Base-by-base conservation (phyloP, 2,113 vertebrate genomes). In the Panthera uncia region DNA sequence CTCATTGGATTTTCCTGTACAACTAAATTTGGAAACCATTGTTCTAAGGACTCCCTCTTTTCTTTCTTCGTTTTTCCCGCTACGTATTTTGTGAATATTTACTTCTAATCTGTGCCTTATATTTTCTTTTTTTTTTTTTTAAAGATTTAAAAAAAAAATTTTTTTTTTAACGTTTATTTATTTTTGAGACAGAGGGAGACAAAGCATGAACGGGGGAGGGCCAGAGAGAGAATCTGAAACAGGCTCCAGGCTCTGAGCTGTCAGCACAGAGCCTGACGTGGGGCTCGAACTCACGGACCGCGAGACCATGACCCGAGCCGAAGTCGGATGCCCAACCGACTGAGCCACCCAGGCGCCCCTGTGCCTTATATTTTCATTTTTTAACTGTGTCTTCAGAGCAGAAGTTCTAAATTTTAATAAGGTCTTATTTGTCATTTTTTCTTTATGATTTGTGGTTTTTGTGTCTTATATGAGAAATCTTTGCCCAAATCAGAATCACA, bases 101-200 rank as follows among this genome's bases (percentile, higher is more conserved):
- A 84, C 23, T 88, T 16, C 9, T 45, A 45, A 11, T 95, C 21
- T 85, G 19, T 87, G n/a, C 95, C 19, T 55, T 68, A 4, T 57
- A 27, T 65, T 95, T 95, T 91, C 36, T 82, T 82, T 94, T 95
- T 96, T 95, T 84, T n/a, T n/a, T n/a, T n/a, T n/a, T n/a, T n/a
- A n/a, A n/a, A n/a, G n/a, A n/a, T n/a, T n/a, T n/a, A n/a, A n/a
- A n/a, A n/a, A n/a, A n/a, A n/a, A n/a, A n/a, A n/a, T n/a, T n/a
- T n/a, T n/a, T n/a, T n/a, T n/a, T n/a, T n/a, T n/a, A n/a, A n/a
- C n/a, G n/a, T n/a, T n/a, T n/a, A n/a, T n/a, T n/a, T n/a, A n/a
- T n/a, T n/a, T n/a, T n/a, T n/a, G n/a, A n/a, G n/a, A n/a, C n/a
- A n/a, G n/a, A n/a, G n/a, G n/a, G n/a, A n/a, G n/a, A n/a, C n/a